Conservation (phyloP, 2,888 invertebrate species). For the Ptychoptera albimana region DNA sequence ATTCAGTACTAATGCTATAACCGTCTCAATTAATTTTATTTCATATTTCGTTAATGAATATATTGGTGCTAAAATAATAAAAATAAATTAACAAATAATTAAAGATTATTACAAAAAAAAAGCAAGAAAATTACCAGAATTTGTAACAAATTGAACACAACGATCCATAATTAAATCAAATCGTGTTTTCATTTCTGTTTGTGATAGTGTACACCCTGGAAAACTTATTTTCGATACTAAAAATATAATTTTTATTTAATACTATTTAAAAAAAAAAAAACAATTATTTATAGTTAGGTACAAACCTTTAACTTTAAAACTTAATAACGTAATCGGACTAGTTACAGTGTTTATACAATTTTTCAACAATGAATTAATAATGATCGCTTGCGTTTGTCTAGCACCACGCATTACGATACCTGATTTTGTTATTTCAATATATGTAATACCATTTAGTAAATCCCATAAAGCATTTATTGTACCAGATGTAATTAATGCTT, state of each 20-base stretch:
- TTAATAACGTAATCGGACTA: conserved; percentile 1
- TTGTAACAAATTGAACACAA: conserved; percentile 20
- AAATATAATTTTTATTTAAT: too few relatives aligned
- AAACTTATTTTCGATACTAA: conserved; percentile 6
- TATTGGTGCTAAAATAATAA: conserved; percentile 19
- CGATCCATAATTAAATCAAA: conserved; percentile 27
- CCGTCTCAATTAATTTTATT: conserved; percentile 22
- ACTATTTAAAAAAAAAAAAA: too few relatives aligned
- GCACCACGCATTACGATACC: conserved; percentile 20
- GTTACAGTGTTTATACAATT: conserved; percentile 6
- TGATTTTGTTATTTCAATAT: conserved; percentile 23
- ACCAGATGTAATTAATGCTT: conserved; percentile 23
- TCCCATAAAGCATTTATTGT: conserved; percentile 30
- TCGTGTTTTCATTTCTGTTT: conserved; percentile 23
- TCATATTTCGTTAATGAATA: conserved; percentile 22
- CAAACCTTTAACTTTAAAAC: conserved; percentile 7
- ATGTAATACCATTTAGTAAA: conserved; percentile 19
- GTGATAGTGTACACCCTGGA: conserved; percentile 18
- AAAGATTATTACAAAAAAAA: background rate
- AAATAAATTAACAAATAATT: conserved; percentile 7
- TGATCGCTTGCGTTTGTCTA: conserved; percentile 22
- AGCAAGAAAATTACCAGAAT: background rate
- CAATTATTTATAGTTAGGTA: too few relatives aligned
- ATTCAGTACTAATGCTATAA: conserved; percentile 23
- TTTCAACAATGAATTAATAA: conserved; percentile 23